Evolutionary conservation across 2,888 invertebrate species (phyloP).

Genomic region (Diplolepis rosae): DNA sequence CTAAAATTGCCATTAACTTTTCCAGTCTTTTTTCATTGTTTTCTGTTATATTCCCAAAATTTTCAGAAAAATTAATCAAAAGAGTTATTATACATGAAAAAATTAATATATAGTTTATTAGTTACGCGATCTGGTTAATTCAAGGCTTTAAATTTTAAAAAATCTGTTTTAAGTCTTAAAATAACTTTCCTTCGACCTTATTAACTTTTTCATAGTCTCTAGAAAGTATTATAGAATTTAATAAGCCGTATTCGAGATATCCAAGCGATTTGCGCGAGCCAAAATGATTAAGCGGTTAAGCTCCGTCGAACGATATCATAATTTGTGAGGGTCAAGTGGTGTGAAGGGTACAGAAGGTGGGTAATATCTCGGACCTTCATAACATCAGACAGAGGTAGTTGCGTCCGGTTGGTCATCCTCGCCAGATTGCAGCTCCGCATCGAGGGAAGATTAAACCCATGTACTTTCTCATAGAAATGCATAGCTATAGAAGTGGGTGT

Average conservation of each 20-base stretch:
- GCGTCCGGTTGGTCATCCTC: constrained; percentile 28
- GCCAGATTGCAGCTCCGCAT: constrained; percentile 12
- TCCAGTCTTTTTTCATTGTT: no score
- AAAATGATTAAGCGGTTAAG: constrained; percentile 7
- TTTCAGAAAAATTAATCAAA: no score
- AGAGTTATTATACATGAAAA: no score
- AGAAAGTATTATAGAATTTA: constrained; percentile 1
- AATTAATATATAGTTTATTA: no score
- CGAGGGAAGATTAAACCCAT: constrained; percentile 32
- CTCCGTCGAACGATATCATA: not conserved
- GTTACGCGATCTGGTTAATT: no score
- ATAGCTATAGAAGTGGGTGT: constrained; percentile 15
- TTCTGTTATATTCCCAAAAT: no score
- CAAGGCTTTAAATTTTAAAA: no score
- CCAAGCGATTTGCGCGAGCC: not conserved
- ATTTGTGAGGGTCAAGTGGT: constrained; percentile 1
- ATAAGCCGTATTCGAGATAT: not conserved
- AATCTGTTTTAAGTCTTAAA: no score
- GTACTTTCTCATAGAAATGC: constrained; percentile 8
- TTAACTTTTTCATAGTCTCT: no score
- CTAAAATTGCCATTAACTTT: no score
- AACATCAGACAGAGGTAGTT: constrained; percentile 3
- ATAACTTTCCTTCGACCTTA: no score
- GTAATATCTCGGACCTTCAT: not conserved
- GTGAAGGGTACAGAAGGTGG: not conserved